Base-by-base conservation (phyloP, 2,113 vertebrate species). In the Platichthys flesus region DNA sequence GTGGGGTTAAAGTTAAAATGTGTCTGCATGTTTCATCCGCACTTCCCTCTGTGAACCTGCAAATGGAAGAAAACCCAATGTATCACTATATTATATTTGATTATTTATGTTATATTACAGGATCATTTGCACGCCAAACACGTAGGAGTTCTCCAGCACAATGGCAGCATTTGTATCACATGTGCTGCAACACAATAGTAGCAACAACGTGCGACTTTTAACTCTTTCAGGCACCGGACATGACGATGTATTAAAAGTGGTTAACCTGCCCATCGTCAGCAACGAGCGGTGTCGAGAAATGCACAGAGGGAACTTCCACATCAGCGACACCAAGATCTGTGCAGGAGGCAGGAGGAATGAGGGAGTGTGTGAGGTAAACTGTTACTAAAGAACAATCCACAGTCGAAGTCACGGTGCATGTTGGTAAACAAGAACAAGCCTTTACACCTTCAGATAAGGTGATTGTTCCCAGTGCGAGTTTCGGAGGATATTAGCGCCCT, bases 341-440 rank as follows among this genome's bases (percentile, higher is more conserved):
- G 98, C 97, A 42, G 96, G 96, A 26, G 96, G 96, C 52, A 95
- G 91, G 84, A 95, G 93, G 45, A 90, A 95, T n/a, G 95, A 97
- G 82, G 98, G 97, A 67, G 97, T 98, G 64, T 99, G 98, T 80
- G 97, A 99, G 96, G 98, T 99, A 95, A 95, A 83, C 42, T 57
- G 61, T 67, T 56, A 51, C 37, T 28, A 26, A 15, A 57, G 56
- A 28, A 7, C 74, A 57, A 13, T 37, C 35, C 15, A 3, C 64
- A 58, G 18, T 16, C 40, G 21, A 67, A 24, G 54, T 62, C n/a
- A 24, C 59, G 18, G 13, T 76, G 24, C 3, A 0, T 70, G 51
- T 71, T 76, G 69, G 37, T 74, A 81, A 76, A 84, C 49, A 67
- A 58, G 60, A 67, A 31, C 47, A 62, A 56, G 31, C 47, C 42